phyloP scores from a whole-genome alignment of 2,113 vertebrate species.

The Fregata magnificens region DNA sequence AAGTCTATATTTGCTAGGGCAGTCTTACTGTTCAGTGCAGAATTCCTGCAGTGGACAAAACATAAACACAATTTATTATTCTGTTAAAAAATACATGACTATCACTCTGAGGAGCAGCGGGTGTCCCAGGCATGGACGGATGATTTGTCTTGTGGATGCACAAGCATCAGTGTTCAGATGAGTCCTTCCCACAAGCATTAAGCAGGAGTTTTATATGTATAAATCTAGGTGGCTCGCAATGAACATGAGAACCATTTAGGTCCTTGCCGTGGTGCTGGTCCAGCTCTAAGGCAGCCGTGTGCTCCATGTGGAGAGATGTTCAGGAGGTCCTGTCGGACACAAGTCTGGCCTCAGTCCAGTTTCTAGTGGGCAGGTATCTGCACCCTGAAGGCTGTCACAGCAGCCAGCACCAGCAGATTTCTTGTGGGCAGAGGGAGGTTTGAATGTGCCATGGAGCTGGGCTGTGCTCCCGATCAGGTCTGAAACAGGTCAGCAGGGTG shows the following conservation, averaged over 20 bases:
- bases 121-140: background rate
- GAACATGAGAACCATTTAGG: background rate
- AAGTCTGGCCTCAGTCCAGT: background rate
- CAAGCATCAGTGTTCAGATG: background rate
- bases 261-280: background rate
- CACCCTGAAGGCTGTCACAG: background rate
- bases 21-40: background rate
- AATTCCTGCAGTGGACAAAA: background rate
- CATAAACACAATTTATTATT: background rate
- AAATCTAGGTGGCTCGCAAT: background rate
- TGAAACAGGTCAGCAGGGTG: background rate
- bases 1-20: background rate
- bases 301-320: background rate
- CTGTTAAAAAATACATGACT: background rate
- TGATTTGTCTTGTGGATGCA: background rate
- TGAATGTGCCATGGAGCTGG: background rate
- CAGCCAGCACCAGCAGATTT: background rate
- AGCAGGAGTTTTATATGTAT: background rate
- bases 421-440: background rate
- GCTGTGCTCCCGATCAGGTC: background rate
- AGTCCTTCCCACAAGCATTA: background rate
- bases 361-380: background rate
- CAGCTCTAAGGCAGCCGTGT: background rate
- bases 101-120: background rate
- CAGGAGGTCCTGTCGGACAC: background rate